Conservation (phyloP, 2,113 vertebrate genomes). For the Ranitomeya imitator region DNA sequence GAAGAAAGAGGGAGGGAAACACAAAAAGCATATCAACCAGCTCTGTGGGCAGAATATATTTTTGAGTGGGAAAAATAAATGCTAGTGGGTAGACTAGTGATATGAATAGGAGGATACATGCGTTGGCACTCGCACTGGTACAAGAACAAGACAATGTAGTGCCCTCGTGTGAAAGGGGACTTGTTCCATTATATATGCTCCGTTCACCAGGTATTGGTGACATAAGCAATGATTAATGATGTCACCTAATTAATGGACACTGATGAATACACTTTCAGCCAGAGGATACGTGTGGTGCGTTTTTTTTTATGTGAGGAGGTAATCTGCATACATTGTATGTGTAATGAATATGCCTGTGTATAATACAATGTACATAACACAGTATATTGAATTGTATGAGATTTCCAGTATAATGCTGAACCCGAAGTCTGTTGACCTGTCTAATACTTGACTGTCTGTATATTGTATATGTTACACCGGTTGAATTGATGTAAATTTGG, state of each 20-base stretch:
- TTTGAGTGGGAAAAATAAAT: background rate
- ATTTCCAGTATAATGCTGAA: conserved; percentile 20
- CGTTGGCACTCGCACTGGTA: background rate
- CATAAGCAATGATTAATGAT: background rate
- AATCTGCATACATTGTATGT: conserved; percentile 27
- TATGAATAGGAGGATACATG: background rate
- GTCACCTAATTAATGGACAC: background rate
- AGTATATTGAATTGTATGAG: conserved; percentile 30
- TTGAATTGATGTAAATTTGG: background rate
- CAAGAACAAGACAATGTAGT: background rate
- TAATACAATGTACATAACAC: conserved; percentile 38
- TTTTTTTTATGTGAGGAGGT: background rate
- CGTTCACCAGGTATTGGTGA: background rate
- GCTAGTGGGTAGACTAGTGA: background rate
- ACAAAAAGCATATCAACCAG: background rate
- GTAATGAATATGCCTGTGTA: conserved; percentile 27
- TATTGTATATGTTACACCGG: conserved; percentile 24
- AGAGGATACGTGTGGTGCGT: background rate
- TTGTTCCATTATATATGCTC: background rate
- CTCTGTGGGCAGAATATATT: background rate
- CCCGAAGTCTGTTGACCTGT: conserved; percentile 7
- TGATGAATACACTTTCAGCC: background rate
- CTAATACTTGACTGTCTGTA: conserved; percentile 34
- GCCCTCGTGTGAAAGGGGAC: background rate
- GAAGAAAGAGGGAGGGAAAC: background rate